Base-by-base conservation (phyloP, 2,113 vertebrate species). In the Sisor rabdophorus region DNA sequence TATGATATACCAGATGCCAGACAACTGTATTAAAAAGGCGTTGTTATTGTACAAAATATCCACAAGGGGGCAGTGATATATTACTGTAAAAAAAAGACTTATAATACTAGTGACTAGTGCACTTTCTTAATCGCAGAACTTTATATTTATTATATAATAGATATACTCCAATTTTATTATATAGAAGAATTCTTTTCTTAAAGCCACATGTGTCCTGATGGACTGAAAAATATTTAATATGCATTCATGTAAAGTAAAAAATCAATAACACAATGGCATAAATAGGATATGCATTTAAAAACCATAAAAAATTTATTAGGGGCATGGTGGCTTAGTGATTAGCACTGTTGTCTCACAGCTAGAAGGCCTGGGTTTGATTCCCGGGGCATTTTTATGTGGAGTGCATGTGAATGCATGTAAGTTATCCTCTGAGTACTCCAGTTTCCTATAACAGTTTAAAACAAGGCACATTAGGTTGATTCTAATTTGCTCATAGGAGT, bases 1-100 rank as follows among this genome's bases (percentile, higher is more conserved):
- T 16, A 67, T 24, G 24, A 68, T 26, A n/a, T n/a, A n/a, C n/a
- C n/a, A n/a, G n/a, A n/a, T n/a, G n/a, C 44, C 53, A 70, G 11
- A 50, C n/a, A 40, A 4, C 11, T 24, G 54, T 26, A 32, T 24
- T 1, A 73, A 10, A 71, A 4, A 40, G 1, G 3, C 16, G 24
- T 26, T 50, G 65, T 30, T 30, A 30, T 52, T 52, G 28, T 28
- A 30, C 11, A 28, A 28, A 26, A 36, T 26, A n/a, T 80, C 77
- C 84, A 85, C 75, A 36, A 81, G 84, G 55, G 79, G 84, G 78
- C 80, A 75, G 80, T 78, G 22, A 40, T 47, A 73, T 24, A 64
- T 47, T 40, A 56, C 50, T 30, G 40, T 17, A 26, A 52, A 48
- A 53, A 16, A 54, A 36, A 44, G 4, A 44, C 40, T 20, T 7